Percentiles rank a stretch among this genome's conserved stretches.
phyloP scores from a whole-genome alignment of 1,140 invertebrate species.

The Zophobas morio region DNA sequence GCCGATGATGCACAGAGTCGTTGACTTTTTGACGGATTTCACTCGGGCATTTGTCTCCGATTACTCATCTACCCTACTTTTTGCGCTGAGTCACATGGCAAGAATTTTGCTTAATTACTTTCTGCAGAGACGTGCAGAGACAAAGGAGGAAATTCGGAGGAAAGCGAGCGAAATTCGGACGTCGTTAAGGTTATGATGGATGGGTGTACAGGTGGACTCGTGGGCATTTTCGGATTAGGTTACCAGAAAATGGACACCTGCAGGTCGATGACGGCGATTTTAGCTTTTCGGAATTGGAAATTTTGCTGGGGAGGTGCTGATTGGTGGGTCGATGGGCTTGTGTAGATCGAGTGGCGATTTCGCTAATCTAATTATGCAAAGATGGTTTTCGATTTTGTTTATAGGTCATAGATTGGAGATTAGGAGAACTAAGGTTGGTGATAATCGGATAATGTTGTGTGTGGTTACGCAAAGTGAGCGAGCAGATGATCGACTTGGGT shows the following conservation, averaged over 20 bases:
- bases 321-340: not conserved
- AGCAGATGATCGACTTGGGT: no score
- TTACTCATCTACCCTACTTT: conserved; percentile 17
- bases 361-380: not conserved
- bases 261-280: not conserved
- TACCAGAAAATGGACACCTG: not conserved
- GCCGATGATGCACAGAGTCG: conserved; percentile 16
- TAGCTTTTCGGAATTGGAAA: not conserved
- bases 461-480: no score
- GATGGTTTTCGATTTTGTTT: no score
- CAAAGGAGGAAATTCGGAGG: not conserved
- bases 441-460: no score
- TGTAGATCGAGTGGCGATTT: not conserved
- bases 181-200: not conserved
- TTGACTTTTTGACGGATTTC: conserved; percentile 16
- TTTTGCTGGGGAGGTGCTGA: not conserved
- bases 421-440: no score
- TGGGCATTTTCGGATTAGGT: not conserved
- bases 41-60: not conserved
- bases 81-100: not conserved
- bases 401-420: no score
- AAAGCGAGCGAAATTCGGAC: not conserved
- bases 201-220: not conserved
- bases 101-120: conserved; percentile 13
- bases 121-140: no score